Base-by-base conservation (phyloP, 2,888 invertebrate species). In the Drosophila monieri region DNA sequence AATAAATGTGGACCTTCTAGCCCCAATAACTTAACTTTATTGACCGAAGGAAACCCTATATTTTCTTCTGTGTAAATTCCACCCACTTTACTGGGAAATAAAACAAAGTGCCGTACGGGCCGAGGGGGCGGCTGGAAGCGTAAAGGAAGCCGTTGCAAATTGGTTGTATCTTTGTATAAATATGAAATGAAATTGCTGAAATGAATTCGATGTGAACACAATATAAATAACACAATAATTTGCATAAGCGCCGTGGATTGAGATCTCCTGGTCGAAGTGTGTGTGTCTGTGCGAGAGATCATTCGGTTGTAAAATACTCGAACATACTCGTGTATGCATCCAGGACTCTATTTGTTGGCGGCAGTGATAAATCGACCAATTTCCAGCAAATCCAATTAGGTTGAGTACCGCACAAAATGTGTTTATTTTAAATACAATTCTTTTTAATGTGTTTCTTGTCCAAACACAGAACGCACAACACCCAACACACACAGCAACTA, bases 31-130 rank as follows among this genome's bases (percentile, higher is more conserved):
- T 5, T 4, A 23, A 23, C 21, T 23, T 23, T 4, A 23, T 5
- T 23, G 4, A 3, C 21, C 3, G 4, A 23, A 23, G 21, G 3
- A 23, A 5, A 9, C 10, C 10, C 15, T 10, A 10, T 8, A 21
- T 44, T 39, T 39, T 49, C 15, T 10, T 37, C 52, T 18, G 35
- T 61, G 48, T 27, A 37, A 15, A 21, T 43, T 12, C 66, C 53
- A 66, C 57, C 49, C 73, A 62, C 71, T 80, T 67, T 70, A 55
- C 71, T 76, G 85, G 78, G 61, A 80, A 81, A 86, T 75, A 80
- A 80, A 77, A 68, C 84, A 83, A 59, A 61, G 46, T 46, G 65
- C 56, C 69, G 66, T 53, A 37, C 5, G 43, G 35, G 35, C 35
- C 35, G n/a, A 35, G 43, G 21, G 43, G 43, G 32, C 27, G 64